These are phyloP conservation scores for Prosopocoilus inquinatus DNA, from an alignment of 2,888 invertebrate genomes.

Conservation along the genomic window DNA sequence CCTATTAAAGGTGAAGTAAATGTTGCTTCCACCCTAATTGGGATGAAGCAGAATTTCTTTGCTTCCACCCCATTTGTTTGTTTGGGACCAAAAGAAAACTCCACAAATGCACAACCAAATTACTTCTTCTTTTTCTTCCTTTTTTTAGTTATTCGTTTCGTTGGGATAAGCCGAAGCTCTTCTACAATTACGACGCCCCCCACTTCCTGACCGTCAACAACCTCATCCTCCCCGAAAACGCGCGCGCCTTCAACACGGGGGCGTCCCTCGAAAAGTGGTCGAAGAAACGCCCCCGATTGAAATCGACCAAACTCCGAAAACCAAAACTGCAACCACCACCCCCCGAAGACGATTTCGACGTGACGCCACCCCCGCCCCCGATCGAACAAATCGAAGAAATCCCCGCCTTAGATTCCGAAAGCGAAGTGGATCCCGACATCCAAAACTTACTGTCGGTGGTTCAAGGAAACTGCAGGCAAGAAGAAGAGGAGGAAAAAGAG, in stretches of 20 bases:
- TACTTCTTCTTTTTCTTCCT: slow-evolving; percentile 1
- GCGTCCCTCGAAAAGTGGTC: slow-evolving; percentile 43
- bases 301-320: slow-evolving; percentile 30
- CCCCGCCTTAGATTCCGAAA: slow-evolving; percentile 28
- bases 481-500: slow-evolving; percentile 22
- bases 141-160: slow-evolving; percentile 24
- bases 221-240: slow-evolving; percentile 37
- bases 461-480: slow-evolving; percentile 21
- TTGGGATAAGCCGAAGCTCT: slow-evolving; percentile 22
- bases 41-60: too few species aligned
- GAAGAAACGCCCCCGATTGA: slow-evolving; percentile 40
- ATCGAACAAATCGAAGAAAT: slow-evolving; percentile 25
- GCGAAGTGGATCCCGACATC: slow-evolving; percentile 42
- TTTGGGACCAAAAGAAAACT: too few species aligned
- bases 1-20: too few species aligned
- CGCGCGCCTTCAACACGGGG: slow-evolving; percentile 39
- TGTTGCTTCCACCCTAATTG: too few species aligned
- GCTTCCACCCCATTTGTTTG: too few species aligned
- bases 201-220: slow-evolving; percentile 35
- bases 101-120: neutral
- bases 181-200: slow-evolving; percentile 14
- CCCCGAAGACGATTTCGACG: slow-evolving; percentile 20
- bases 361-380: slow-evolving; percentile 12
- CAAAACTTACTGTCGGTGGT: slow-evolving; percentile 22
- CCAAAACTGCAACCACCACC: neutral